A percentile compares a stretch with the other conserved stretches of the same genome.
Evolutionary conservation across 1,140 invertebrate species (phyloP).

Genomic region (Drosophila seguyi): DNA sequence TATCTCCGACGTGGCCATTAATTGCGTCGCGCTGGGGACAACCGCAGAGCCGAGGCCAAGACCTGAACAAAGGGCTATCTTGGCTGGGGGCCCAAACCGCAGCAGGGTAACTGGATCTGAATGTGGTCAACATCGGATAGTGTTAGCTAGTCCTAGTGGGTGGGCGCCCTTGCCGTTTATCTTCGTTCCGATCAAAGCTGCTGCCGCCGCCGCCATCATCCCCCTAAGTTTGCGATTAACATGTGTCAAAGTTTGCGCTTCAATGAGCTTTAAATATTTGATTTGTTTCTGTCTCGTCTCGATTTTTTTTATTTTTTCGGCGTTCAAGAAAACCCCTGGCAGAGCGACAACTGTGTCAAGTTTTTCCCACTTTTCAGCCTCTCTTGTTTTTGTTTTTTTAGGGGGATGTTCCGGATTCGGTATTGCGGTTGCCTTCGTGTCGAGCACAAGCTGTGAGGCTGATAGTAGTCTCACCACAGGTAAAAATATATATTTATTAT

Average conservation of each 20-base stretch:
- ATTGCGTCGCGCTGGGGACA: slow-evolving; percentile 59
- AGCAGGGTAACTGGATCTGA: slow-evolving; percentile 34
- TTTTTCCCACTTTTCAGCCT: slow-evolving; percentile 34
- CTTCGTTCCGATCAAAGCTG: slow-evolving; percentile 30
- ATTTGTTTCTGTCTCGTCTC: slow-evolving; percentile 62
- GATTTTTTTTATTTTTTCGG: not conserved
- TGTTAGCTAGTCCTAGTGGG: slow-evolving; percentile 47
- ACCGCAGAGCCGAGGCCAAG: slow-evolving; percentile 53
- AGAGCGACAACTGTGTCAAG: slow-evolving; percentile 46
- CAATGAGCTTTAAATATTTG: slow-evolving; percentile 83
- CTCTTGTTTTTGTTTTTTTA: not conserved
- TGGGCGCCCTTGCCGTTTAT: slow-evolving; percentile 43
- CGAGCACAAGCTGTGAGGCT: slow-evolving; percentile 37
- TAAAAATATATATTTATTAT: slow-evolving; percentile 22
- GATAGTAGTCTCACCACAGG: slow-evolving; percentile 34
- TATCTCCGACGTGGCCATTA: slow-evolving; percentile 44
- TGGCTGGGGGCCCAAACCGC: slow-evolving; percentile 7
- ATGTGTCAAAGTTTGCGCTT: slow-evolving; percentile 79
- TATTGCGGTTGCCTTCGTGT: slow-evolving; percentile 58
- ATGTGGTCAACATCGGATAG: slow-evolving; percentile 45
- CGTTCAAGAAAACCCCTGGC: slow-evolving; percentile 7
- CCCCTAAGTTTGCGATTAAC: slow-evolving; percentile 40
- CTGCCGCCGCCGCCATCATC: not conserved
- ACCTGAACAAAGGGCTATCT: slow-evolving; percentile 66
- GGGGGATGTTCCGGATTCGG: slow-evolving; percentile 44